Conservation (phyloP, 37 sponge, comb jelly and placozoan species). For the Beroe ovata region DNA sequence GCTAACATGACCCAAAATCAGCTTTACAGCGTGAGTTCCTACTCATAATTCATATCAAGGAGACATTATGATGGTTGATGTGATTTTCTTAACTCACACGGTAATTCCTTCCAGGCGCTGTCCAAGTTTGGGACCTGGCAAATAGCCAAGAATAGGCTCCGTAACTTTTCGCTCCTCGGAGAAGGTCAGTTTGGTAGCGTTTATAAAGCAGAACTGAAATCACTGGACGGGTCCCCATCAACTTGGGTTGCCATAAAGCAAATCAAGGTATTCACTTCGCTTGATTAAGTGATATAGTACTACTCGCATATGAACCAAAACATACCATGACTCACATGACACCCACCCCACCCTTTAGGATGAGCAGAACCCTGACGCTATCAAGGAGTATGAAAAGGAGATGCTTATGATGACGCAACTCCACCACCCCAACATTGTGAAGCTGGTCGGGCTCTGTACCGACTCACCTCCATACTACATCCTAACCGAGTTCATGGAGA, state of each 20-base stretch:
- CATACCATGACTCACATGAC: too few relatives aligned
- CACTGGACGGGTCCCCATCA: slow-evolving; percentile 48
- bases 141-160: slow-evolving; percentile 45
- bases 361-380: slow-evolving; percentile 22
- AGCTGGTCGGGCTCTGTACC: slow-evolving; percentile 56
- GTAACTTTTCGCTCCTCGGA: slow-evolving; percentile 13
- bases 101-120: slow-evolving; percentile 41
- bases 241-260: slow-evolving; percentile 42
- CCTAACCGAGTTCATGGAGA: slow-evolving; percentile 64
- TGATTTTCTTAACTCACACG: too few relatives aligned
- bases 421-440: slow-evolving; percentile 66
- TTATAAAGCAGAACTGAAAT: slow-evolving; percentile 44
- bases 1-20: slow-evolving; percentile 65
- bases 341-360: slow-evolving; percentile 8
- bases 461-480: slow-evolving; percentile 66
- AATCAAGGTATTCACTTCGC: slow-evolving; percentile 45
- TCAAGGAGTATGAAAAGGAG: slow-evolving; percentile 62
- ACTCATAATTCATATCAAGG: too few relatives aligned
- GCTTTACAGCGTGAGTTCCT: slow-evolving; percentile 63
- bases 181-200: slow-evolving; percentile 60
- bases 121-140: slow-evolving; percentile 64
- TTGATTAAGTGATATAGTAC: background rate
- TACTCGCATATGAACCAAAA: too few relatives aligned
- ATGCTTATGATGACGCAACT: slow-evolving; percentile 67
- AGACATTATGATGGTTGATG: too few relatives aligned